Base-by-base conservation (phyloP, 1,140 invertebrate genomes). In the Dendrolimus punctatus region DNA sequence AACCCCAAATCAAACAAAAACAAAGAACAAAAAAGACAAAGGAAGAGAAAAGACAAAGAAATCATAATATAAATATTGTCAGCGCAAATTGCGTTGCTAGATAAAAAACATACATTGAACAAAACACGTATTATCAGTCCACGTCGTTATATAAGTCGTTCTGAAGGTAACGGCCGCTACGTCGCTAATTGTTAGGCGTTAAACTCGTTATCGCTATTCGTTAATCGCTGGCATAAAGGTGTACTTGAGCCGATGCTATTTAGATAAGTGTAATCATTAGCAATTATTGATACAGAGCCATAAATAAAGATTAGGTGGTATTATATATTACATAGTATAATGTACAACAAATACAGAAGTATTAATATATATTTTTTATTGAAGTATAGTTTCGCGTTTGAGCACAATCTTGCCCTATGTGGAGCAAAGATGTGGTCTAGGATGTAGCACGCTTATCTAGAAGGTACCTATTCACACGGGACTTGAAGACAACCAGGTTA, bases 111-210 rank as follows among this genome's bases (percentile, higher is more conserved):
- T 40, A 9, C 8, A 49, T 9, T 39, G n/a, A 4, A 36, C n/a
- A 44, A 6, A 23, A 39, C 2, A 9, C 39, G 39, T 9, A 8
- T 8, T 51, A 41, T 41, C 40, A 39, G 10, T 6, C 5, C 46
- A 58, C 41, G 39, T 40, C 47, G 50, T 61, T 57, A 60, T 55
- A 49, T 58, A 58, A 59, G 52, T 42, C 53, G 43, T 4, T 36
- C 39, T 23, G 56, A 68, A 59, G 55, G 64, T 71, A 73, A 75
- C 72, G 72, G 66, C 72, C 70, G 72, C 66, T 71, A 50, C 51
- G 46, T 42, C 48, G 43, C 57, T 58, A 49, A 46, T 46, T 62
- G 70, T 66, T 68, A 68, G 51, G 39, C 57, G 55, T 48, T 69
- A 67, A 56, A 61, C 41, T 23, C 69, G 66, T 60, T 69, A 69